These are phyloP conservation scores for Lamellibrachia satsuma DNA, from an alignment of 2,888 invertebrate species.

Conservation along the genomic window DNA sequence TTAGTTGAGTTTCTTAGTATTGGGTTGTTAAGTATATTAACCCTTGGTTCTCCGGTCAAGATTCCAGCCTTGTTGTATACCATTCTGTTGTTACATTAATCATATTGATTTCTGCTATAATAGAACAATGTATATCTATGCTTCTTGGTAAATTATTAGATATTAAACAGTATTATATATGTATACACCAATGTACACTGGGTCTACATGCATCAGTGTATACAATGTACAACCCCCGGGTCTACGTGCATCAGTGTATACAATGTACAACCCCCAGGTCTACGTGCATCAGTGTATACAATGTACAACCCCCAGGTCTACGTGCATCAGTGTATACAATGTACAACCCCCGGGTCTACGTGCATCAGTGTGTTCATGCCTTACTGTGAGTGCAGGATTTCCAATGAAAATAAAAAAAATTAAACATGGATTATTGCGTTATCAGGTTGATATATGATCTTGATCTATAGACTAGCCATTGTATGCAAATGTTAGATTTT, in stretches of 20 bases:
- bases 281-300: background rate
- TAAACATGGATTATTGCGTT: background rate
- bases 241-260: background rate
- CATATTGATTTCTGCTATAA: background rate
- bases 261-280: too few species aligned
- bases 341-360: too few species aligned
- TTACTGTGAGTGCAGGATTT: background rate
- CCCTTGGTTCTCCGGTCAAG: background rate
- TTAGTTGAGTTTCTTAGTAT: background rate
- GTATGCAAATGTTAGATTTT: too few species aligned
- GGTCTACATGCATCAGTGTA: background rate
- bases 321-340: background rate
- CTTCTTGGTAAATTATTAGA: background rate
- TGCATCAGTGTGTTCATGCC: background rate
- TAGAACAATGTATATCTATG: background rate
- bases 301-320: background rate
- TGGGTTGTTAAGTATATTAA: background rate
- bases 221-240: background rate
- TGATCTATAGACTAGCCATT: too few species aligned
- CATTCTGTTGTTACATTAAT: background rate
- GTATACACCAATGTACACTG: background rate
- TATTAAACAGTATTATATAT: background rate
- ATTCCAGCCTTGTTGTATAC: background rate
- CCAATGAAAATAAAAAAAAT: background rate
- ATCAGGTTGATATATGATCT: background rate